phyloP scores from a whole-genome alignment of 2,113 vertebrate species.

The Crotalus viridis region DNA sequence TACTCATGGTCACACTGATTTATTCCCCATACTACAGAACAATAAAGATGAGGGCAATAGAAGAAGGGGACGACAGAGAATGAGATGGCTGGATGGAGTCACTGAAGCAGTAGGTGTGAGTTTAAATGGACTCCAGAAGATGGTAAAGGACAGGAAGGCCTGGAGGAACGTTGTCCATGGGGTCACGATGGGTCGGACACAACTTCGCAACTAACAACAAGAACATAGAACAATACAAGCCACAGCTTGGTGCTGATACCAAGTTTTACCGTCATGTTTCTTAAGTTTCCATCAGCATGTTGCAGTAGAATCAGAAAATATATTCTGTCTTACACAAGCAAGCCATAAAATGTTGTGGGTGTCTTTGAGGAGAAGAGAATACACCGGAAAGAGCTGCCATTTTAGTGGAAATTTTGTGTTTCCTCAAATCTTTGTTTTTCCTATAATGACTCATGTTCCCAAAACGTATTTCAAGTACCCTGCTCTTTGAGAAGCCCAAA shows the following conservation, averaged over 20 bases:
- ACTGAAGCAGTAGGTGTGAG: no score
- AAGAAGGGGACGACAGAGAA: no score
- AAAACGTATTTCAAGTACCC: not conserved
- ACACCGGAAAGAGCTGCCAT: not conserved
- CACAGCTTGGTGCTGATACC: not conserved
- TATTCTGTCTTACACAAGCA: not conserved
- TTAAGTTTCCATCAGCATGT: not conserved
- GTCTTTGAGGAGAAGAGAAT: not conserved
- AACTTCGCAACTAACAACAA: no score
- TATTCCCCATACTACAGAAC: not conserved
- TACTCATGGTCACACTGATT: not conserved
- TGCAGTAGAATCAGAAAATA: not conserved
- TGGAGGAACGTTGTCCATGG: no score
- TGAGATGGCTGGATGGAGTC: no score
- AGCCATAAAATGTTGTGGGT: not conserved
- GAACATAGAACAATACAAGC: not conserved
- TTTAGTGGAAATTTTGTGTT: not conserved
- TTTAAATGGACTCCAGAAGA: no score
- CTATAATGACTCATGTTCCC: not conserved
- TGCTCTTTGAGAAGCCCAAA: not conserved
- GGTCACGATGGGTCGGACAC: no score
- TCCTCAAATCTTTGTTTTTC: not conserved
- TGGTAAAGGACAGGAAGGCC: no score
- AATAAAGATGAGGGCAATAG: not conserved
- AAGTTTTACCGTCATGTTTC: not conserved